These are phyloP conservation scores for Hydropotes inermis DNA, from an alignment of 2,113 vertebrate genomes.

Conservation along the genomic window DNA sequence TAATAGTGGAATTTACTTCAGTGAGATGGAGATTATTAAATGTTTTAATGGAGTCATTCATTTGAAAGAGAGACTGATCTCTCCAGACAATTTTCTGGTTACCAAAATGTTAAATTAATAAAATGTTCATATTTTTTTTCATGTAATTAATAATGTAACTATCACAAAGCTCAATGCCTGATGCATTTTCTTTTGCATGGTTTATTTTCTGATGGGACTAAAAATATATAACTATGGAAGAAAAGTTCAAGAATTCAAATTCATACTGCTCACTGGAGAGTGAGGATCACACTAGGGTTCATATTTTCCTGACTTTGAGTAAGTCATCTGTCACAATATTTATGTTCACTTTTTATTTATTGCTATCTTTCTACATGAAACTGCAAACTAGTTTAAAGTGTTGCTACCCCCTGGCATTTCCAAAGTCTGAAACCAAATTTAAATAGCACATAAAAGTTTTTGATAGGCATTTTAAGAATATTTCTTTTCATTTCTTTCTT, in stretches of 20 bases:
- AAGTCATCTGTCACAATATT: neutral
- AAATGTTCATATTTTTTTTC: constrained; percentile 60
- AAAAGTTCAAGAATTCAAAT: neutral
- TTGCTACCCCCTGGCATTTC: neutral
- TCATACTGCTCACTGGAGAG: neutral
- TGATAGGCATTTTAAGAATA: neutral
- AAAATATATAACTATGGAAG: neutral
- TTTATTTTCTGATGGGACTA: neutral
- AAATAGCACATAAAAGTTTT: neutral
- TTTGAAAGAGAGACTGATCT: constrained; percentile 63
- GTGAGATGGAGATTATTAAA: constrained; percentile 57
- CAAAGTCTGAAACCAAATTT: neutral
- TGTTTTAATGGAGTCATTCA: constrained; percentile 53
- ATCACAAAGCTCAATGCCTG: constrained; percentile 4
- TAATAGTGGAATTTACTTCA: constrained; percentile 60
- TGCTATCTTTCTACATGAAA: neutral
- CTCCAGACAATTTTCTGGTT: constrained; percentile 53
- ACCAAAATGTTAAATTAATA: constrained; percentile 66
- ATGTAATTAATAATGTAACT: constrained; percentile 62
- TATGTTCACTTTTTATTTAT: neutral
- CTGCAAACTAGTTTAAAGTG: neutral
- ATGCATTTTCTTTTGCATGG: constrained; percentile 24
- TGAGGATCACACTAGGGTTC: neutral
- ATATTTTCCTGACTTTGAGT: neutral
- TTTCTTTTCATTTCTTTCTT: neutral